Conservation (phyloP, 1,140 invertebrate genomes). For the Zaprionus gabonicus region DNA sequence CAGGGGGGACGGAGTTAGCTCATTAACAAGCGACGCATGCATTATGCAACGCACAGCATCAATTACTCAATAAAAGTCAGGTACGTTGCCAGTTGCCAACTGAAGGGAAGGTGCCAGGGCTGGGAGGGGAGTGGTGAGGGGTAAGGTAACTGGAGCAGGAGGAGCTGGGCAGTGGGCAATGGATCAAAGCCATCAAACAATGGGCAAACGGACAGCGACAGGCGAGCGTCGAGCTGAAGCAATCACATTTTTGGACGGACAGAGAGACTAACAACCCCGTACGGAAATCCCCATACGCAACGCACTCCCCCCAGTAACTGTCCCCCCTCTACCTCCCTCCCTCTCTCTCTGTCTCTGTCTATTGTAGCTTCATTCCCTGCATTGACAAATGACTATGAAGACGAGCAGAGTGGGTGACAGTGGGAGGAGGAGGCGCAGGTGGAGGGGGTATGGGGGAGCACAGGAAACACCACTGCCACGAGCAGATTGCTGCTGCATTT, state of each 20-base stretch:
- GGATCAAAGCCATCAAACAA: slow-evolving; percentile 48
- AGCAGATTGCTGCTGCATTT: slow-evolving; percentile 67
- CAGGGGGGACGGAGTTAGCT: neutral
- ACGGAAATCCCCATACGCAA: neutral
- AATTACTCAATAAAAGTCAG: slow-evolving; percentile 69
- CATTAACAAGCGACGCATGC: neutral
- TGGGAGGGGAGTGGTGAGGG: neutral
- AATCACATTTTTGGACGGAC: slow-evolving; percentile 39
- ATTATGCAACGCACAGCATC: slow-evolving; percentile 47
- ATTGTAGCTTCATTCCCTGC: neutral
- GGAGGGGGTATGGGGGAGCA: neutral
- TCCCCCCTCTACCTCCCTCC: too few species aligned
- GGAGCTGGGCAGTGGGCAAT: slow-evolving; percentile 24
- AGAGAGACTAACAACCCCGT: slow-evolving; percentile 25
- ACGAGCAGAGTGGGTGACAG: neutral
- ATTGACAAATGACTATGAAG: slow-evolving; percentile 33
- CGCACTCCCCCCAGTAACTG: neutral
- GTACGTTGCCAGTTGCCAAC: slow-evolving; percentile 12
- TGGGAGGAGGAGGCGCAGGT: neutral
- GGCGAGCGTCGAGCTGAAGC: slow-evolving; percentile 20
- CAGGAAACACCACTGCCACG: slow-evolving; percentile 38
- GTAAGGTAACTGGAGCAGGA: slow-evolving; percentile 7
- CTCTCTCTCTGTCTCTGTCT: neutral
- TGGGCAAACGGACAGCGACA: slow-evolving; percentile 10
- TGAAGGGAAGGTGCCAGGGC: neutral